phyloP scores from a whole-genome alignment of 2,113 vertebrate species.

The Oreochromis tanganicae region DNA sequence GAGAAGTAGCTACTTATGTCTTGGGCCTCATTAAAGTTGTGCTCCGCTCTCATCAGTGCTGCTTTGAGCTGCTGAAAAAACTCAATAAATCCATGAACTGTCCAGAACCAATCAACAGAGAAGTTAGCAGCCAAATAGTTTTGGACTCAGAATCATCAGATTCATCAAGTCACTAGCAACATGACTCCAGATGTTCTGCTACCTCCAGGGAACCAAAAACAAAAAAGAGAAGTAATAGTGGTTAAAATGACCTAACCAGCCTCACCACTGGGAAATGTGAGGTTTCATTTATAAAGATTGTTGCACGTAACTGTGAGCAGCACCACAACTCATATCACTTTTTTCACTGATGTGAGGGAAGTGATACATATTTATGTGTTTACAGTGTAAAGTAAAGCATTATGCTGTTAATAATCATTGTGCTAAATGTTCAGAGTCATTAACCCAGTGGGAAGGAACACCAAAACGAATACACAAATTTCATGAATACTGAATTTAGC shows the following conservation, averaged over 20 bases:
- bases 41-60: neutral
- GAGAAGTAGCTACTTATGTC: neutral
- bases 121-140: neutral
- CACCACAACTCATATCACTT: neutral
- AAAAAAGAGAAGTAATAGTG: neutral
- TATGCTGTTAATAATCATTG: neutral
- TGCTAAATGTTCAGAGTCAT: neutral
- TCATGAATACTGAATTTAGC: accelerated
- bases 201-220: neutral
- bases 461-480: neutral
- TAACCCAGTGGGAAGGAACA: neutral
- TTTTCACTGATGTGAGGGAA: neutral
- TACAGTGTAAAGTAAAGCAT: neutral
- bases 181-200: neutral
- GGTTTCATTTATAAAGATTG: neutral
- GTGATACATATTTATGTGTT: neutral
- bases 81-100: neutral
- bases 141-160: neutral
- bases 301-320: neutral
- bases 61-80: neutral
- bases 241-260: neutral
- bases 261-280: neutral
- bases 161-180: neutral
- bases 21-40: neutral
- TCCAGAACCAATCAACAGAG: neutral